Conservation (phyloP, 2,113 vertebrate species). For the Antidorcas marsupialis region DNA sequence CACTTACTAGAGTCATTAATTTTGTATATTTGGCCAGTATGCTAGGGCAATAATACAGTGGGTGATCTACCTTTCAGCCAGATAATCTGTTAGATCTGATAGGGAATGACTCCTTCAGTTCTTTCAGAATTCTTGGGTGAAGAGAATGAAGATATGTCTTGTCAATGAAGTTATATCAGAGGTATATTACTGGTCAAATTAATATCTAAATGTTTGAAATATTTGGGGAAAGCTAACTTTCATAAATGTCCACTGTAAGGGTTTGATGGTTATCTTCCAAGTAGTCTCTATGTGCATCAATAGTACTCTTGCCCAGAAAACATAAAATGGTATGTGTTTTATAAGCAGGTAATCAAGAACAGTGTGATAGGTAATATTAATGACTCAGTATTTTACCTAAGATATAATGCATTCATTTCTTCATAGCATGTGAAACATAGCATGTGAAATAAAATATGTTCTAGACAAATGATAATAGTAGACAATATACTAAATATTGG, state of each 20-base stretch:
- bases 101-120: background rate
- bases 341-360: background rate
- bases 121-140: background rate
- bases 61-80: conserved; percentile 41
- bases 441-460: background rate
- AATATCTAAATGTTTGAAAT: background rate
- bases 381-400: background rate
- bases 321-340: background rate
- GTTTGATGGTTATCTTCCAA: background rate
- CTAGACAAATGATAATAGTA: conserved; percentile 23
- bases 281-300: background rate
- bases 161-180: background rate
- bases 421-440: background rate
- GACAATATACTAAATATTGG: background rate
- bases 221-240: background rate
- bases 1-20: conserved; percentile 52
- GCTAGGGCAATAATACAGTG: conserved; percentile 48
- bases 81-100: background rate
- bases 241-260: background rate
- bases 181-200: background rate
- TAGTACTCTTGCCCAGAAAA: background rate
- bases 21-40: conserved; percentile 19
- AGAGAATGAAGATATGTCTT: background rate
- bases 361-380: background rate
- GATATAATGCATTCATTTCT: background rate